Conservation (phyloP, 2,888 invertebrate species). For the Geotrupes spiniger region DNA sequence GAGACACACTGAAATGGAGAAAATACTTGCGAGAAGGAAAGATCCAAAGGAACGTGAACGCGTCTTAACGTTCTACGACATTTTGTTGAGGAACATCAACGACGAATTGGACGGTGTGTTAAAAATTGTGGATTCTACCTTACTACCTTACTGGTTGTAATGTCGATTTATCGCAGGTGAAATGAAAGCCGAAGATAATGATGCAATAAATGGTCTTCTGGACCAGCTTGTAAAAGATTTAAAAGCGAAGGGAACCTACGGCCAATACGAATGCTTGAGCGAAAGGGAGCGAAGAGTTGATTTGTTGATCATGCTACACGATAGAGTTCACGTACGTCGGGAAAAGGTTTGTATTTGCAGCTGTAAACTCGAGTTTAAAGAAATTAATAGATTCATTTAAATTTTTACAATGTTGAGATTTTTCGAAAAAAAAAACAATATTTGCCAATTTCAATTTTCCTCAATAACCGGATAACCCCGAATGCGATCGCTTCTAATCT, state of each 20-base stretch:
- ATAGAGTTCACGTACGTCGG: slow-evolving; percentile 37
- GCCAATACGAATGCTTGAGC: slow-evolving; percentile 34
- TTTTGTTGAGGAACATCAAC: slow-evolving; percentile 47
- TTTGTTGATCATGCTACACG: slow-evolving; percentile 41
- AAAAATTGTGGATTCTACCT: too few species aligned
- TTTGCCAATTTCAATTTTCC: too few species aligned
- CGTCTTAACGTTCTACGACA: slow-evolving; percentile 48
- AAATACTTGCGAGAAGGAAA: slow-evolving; percentile 43
- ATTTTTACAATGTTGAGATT: too few species aligned
- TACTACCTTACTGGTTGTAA: neutral
- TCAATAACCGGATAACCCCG: too few species aligned
- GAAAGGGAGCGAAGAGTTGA: slow-evolving; percentile 38
- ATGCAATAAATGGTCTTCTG: slow-evolving; percentile 42
- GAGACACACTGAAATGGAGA: slow-evolving; percentile 44
- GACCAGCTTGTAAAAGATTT: slow-evolving; percentile 44
- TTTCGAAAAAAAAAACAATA: too few species aligned
- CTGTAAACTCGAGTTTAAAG: too few species aligned
- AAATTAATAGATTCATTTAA: too few species aligned
- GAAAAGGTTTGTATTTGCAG: slow-evolving; percentile 30
- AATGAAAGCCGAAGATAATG: slow-evolving; percentile 34
- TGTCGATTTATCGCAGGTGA: neutral
- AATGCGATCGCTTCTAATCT: too few species aligned
- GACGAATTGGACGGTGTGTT: slow-evolving; percentile 48
- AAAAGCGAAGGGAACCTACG: slow-evolving; percentile 37
- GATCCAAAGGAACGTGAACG: slow-evolving; percentile 44